These are phyloP conservation scores for Andrena minutula DNA, from an alignment of 2,888 invertebrate genomes.

Conservation along the genomic window DNA sequence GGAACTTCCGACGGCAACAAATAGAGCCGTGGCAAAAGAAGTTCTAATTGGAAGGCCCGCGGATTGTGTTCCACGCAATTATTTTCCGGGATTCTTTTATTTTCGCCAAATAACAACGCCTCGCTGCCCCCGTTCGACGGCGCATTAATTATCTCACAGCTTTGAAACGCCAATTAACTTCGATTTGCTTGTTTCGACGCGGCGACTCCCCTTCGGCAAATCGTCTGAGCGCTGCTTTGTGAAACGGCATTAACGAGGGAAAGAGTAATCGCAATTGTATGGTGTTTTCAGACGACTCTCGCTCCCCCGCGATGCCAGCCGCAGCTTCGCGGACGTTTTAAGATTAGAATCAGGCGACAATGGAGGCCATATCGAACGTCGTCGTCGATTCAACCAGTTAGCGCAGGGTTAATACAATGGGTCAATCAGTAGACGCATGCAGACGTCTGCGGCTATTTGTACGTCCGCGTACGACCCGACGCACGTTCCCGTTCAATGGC, in stretches of 20 bases:
- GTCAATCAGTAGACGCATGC: constrained; percentile 54
- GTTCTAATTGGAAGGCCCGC: constrained; percentile 59
- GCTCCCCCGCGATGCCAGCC: neutral
- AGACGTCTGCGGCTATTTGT: constrained; percentile 32
- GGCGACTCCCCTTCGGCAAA: neutral
- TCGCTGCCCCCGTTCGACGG: neutral
- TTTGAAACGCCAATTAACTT: constrained; percentile 29
- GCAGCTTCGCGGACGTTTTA: neutral
- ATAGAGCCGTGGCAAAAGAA: constrained; percentile 49
- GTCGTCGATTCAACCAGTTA: constrained; percentile 58
- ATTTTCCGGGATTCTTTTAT: constrained; percentile 49
- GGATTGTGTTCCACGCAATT: constrained; percentile 58
- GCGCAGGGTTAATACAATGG: constrained; percentile 62
- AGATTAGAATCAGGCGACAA: neutral
- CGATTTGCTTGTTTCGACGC: constrained; percentile 26
- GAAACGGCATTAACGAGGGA: neutral
- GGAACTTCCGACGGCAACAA: constrained; percentile 52
- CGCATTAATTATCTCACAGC: constrained; percentile 37
- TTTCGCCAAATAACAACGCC: neutral
- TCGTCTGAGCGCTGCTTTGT: neutral
- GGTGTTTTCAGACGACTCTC: neutral
- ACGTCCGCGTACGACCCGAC: neutral
- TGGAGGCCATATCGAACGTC: constrained; percentile 48
- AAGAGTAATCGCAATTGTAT: neutral
- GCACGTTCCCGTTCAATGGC: constrained; percentile 35